These are phyloP conservation scores for Cyaniris semiargus DNA, from an alignment of 2,888 invertebrate species.

Conservation along the genomic window DNA sequence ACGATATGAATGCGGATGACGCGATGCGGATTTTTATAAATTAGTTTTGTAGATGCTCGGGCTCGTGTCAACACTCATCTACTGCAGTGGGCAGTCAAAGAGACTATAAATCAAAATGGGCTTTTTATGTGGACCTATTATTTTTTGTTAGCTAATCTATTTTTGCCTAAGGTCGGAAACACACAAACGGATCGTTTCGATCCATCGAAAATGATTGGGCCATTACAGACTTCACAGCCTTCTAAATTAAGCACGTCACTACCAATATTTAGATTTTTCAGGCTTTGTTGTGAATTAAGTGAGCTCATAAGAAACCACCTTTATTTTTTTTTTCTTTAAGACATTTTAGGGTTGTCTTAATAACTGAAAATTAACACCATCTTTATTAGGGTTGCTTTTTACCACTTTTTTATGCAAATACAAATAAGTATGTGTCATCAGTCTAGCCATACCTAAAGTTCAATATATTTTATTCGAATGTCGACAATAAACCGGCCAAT, in stretches of 20 bases:
- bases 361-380: too few relatives aligned
- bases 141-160: neutral
- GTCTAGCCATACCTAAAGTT: neutral
- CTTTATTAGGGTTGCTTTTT: neutral
- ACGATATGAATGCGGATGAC: slow-evolving; percentile 26
- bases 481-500: slow-evolving; percentile 24
- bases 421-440: neutral
- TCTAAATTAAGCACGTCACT: too few relatives aligned
- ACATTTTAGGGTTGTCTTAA: neutral
- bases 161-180: neutral
- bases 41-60: slow-evolving; percentile 10
- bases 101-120: neutral
- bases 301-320: too few relatives aligned
- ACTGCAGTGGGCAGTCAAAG: neutral
- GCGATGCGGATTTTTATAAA: slow-evolving; percentile 27
- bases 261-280: too few relatives aligned
- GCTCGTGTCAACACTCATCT: slow-evolving; percentile 3
- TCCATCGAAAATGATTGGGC: too few relatives aligned
- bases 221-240: too few relatives aligned
- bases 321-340: too few relatives aligned
- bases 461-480: neutral
- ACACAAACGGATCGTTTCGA: too few relatives aligned
- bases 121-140: neutral
- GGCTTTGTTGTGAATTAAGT: too few relatives aligned
- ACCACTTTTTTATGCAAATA: neutral